Conservation (phyloP, 2,797 vertebrate genomes). For the Neomorphus geoffroyi region DNA sequence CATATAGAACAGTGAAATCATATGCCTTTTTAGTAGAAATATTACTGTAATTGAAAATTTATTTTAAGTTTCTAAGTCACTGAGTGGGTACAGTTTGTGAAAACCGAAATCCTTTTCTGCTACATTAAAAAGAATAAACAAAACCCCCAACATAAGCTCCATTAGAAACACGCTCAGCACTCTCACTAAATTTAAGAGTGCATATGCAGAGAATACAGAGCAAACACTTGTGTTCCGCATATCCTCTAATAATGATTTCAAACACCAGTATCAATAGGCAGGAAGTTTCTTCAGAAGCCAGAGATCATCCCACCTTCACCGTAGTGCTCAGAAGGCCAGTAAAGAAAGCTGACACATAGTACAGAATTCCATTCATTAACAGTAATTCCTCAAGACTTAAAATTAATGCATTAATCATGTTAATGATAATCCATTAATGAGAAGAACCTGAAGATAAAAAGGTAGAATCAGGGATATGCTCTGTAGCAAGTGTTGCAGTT, state of each 20-base stretch:
- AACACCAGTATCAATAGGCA: not conserved
- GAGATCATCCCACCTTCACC: not conserved
- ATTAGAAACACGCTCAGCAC: slow-evolving; percentile 30
- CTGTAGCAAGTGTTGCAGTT: not conserved
- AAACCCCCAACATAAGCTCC: not conserved
- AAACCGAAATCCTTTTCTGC: slow-evolving; percentile 55
- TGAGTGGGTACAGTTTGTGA: slow-evolving; percentile 59
- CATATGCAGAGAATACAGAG: not conserved
- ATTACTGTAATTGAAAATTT: slow-evolving; percentile 57
- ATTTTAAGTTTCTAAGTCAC: slow-evolving; percentile 64
- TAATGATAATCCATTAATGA: slow-evolving; percentile 40
- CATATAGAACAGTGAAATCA: slow-evolving; percentile 3
- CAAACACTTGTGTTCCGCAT: not conserved
- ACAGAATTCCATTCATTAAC: slow-evolving; percentile 22
- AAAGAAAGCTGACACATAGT: not conserved
- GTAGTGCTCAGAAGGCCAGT: not conserved
- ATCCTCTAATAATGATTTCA: not conserved
- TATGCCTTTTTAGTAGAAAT: slow-evolving; percentile 18
- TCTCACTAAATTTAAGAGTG: not conserved
- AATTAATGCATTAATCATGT: slow-evolving; percentile 31
- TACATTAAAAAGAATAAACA: slow-evolving; percentile 62
- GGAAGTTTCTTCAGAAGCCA: slow-evolving; percentile 1
- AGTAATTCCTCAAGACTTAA: slow-evolving; percentile 50
- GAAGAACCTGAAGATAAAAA: slow-evolving; percentile 31
- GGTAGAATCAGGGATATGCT: not conserved